A percentile compares a stretch with the other conserved stretches of the same genome.
These are phyloP conservation scores for Odontocolon sp. DNA, from an alignment of 2,888 invertebrate species.

Conservation along the genomic window DNA sequence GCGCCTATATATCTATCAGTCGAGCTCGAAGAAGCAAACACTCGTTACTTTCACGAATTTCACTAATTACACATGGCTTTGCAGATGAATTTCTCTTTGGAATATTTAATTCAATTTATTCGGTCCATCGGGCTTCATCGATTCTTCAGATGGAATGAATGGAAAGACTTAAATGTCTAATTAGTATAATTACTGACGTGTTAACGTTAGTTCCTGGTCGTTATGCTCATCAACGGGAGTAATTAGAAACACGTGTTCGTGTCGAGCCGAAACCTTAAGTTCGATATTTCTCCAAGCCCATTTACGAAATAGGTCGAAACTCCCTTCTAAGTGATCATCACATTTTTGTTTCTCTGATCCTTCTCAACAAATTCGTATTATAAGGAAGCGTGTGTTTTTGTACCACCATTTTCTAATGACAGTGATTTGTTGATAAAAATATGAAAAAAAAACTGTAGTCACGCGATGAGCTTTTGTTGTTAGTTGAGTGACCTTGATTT, in stretches of 20 bases:
- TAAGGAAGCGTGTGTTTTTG: too few relatives aligned
- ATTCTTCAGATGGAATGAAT: background rate
- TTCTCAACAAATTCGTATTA: background rate
- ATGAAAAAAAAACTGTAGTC: too few relatives aligned
- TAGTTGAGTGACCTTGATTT: too few relatives aligned
- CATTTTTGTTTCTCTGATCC: background rate
- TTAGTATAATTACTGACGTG: conserved; percentile 13
- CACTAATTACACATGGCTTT: conserved; percentile 17
- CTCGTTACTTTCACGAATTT: conserved; percentile 24
- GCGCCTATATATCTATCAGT: conserved; percentile 15
- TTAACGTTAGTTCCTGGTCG: background rate
- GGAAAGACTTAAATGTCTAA: background rate
- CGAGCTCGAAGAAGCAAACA: background rate
- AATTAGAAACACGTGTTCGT: background rate
- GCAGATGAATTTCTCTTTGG: conserved; percentile 14
- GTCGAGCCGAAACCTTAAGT: background rate
- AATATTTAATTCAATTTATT: conserved; percentile 9
- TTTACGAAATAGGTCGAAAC: background rate
- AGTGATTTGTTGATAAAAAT: too few relatives aligned
- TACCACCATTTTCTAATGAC: too few relatives aligned
- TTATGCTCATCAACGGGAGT: background rate
- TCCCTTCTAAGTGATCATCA: background rate
- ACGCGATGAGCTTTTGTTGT: too few relatives aligned
- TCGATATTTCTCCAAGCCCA: too few relatives aligned
- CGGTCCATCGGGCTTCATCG: background rate